A percentile compares a stretch with the other conserved stretches of the same genome.
phyloP scores from a whole-genome alignment of 2,888 invertebrate species.

The Drosophila atripex region DNA sequence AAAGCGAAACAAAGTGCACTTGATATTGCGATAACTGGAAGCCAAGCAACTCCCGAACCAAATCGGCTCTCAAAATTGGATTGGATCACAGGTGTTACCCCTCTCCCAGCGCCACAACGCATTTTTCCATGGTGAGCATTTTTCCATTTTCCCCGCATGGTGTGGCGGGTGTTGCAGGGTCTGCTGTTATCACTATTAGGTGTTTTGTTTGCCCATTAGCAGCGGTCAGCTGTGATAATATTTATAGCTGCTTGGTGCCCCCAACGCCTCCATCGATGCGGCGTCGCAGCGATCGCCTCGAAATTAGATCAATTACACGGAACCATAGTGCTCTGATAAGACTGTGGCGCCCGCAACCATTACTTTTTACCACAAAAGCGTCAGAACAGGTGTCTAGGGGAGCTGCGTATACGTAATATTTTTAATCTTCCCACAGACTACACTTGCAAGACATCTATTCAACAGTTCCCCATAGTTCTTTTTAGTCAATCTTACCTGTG shows the following conservation, averaged over 20 bases:
- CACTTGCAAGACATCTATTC: too few species aligned
- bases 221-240: slow-evolving; percentile 67
- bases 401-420: neutral
- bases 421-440: too few species aligned
- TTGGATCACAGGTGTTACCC: slow-evolving; percentile 57
- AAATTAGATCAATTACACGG: slow-evolving; percentile 71
- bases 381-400: neutral
- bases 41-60: slow-evolving; percentile 48
- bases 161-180: too few species aligned
- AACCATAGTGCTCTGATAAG: slow-evolving; percentile 59
- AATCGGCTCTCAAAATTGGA: slow-evolving; percentile 50
- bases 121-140: slow-evolving; percentile 53
- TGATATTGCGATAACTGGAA: slow-evolving; percentile 64
- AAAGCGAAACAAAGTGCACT: slow-evolving; percentile 70
- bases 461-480: neutral
- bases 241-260: slow-evolving; percentile 47
- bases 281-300: slow-evolving; percentile 14
- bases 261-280: slow-evolving; percentile 5
- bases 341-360: slow-evolving; percentile 13
- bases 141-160: slow-evolving; percentile 33
- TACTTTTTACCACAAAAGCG: neutral
- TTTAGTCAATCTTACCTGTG: slow-evolving; percentile 12
- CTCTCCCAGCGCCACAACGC: slow-evolving; percentile 4
- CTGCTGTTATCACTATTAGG: slow-evolving; percentile 35
- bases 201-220: slow-evolving; percentile 53